Percentiles rank a stretch among this genome's conserved stretches.
These are phyloP conservation scores for Linnaemya vulpina DNA, from an alignment of 2,888 invertebrate species.

Conservation along the genomic window DNA sequence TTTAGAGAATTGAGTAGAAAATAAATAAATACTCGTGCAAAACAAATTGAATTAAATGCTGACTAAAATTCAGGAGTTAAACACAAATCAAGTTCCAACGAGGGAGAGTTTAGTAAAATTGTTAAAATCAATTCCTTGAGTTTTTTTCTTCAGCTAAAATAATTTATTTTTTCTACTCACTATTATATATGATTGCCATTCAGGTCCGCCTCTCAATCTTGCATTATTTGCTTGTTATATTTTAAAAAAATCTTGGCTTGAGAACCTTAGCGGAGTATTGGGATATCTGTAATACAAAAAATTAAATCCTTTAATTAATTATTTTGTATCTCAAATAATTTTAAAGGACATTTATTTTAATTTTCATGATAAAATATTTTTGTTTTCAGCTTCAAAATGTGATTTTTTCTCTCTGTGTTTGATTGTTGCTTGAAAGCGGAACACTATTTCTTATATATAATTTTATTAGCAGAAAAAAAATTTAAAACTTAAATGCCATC, in stretches of 20 bases:
- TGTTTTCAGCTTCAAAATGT: too few relatives aligned
- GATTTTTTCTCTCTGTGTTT: too few relatives aligned
- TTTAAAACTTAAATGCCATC: background rate
- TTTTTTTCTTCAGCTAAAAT: background rate
- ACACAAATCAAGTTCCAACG: conserved; percentile 3
- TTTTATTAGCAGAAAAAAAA: too few relatives aligned
- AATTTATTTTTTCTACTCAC: background rate
- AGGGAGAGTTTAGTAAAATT: background rate
- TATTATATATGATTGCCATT: too few relatives aligned
- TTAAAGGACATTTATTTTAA: too few relatives aligned
- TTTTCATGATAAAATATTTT: too few relatives aligned
- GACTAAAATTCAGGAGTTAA: conserved; percentile 35
- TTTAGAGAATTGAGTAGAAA: conserved; percentile 42
- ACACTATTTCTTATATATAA: background rate
- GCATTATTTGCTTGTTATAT: too few relatives aligned
- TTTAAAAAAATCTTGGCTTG: background rate
- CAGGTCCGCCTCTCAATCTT: too few relatives aligned
- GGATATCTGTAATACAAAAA: background rate
- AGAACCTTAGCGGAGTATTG: background rate
- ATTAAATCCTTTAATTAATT: background rate
- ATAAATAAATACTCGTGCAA: conserved; percentile 9
- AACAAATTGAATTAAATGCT: conserved; percentile 67
- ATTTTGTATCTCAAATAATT: background rate
- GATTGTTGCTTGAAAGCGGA: too few relatives aligned
- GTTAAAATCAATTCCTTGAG: background rate